A percentile compares a stretch with the other conserved stretches of the same genome.
These are phyloP conservation scores for Peromyscus maniculatus DNA, from an alignment of 2,113 vertebrate species.

Conservation along the genomic window DNA sequence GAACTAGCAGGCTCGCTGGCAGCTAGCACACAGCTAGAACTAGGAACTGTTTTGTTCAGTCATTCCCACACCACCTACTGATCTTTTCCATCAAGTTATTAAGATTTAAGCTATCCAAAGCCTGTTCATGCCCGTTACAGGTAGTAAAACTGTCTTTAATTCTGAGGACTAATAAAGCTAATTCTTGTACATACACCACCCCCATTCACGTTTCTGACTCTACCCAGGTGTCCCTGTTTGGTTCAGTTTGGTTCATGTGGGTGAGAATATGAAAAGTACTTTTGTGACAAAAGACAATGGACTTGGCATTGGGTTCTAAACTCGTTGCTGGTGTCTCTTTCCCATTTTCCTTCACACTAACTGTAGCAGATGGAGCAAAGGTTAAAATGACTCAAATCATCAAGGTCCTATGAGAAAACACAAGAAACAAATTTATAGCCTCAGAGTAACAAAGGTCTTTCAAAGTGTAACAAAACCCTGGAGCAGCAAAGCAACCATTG, in stretches of 20 bases:
- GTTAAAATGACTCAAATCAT: conserved; percentile 50
- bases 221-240: background rate
- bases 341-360: background rate
- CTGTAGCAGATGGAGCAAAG: conserved; percentile 39
- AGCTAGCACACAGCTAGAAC: background rate
- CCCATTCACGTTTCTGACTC: background rate
- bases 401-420: conserved; percentile 30
- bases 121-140: background rate
- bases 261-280: background rate
- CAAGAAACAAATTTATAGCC: conserved; percentile 61
- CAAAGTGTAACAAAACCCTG: conserved; percentile 33
- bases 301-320: background rate
- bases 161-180: background rate
- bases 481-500: background rate
- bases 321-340: background rate
- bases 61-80: fast-evolving
- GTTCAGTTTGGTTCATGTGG: background rate
- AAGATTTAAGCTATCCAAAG: conserved; percentile 11
- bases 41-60: background rate
- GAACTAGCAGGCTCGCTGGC: background rate
- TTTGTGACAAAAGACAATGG: background rate
- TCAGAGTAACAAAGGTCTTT: conserved; percentile 64
- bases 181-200: background rate
- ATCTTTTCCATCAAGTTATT: background rate
- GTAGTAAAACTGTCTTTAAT: background rate